Conservation (phyloP, 1,140 invertebrate genomes). For the Drosophila sucinea region DNA sequence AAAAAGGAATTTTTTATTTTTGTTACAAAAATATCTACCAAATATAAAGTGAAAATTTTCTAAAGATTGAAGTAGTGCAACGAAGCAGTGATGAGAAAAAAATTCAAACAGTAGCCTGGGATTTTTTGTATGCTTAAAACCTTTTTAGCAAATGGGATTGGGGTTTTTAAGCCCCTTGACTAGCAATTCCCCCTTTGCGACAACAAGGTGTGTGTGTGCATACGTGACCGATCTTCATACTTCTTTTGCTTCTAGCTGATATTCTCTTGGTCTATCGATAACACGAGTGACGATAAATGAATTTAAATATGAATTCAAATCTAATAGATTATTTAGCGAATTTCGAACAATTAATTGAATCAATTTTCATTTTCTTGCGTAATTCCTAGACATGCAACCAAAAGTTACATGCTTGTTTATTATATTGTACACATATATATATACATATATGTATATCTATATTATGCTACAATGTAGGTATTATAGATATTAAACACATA, state of each 20-base stretch:
- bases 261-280: conserved; percentile 13
- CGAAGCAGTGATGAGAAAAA: too few relatives aligned
- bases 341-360: conserved; percentile 27
- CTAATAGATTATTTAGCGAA: conserved; percentile 19
- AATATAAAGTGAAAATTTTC: too few relatives aligned
- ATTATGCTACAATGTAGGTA: conserved; percentile 37
- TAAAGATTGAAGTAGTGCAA: too few relatives aligned
- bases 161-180: conserved; percentile 19
- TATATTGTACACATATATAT: conserved; percentile 9
- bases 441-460: conserved; percentile 5
- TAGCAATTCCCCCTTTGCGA: conserved; percentile 7
- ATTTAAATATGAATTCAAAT: conserved; percentile 27
- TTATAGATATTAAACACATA: conserved; percentile 47
- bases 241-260: conserved; percentile 3
- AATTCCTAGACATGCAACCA: conserved; percentile 2
- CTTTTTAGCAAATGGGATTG: neutral
- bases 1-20: too few relatives aligned
- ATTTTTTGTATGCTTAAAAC: neutral
- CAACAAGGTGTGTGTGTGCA: neutral
- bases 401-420: conserved; percentile 29
- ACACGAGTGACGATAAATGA: conserved; percentile 4
- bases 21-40: too few relatives aligned
- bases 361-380: conserved; percentile 8
- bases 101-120: too few relatives aligned
- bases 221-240: conserved; percentile 13